Evolutionary conservation across 2,797 vertebrate genomes (phyloP), one percentile per base, ranked within the genome.

Genomic region (Myotis planiceps): DNA sequence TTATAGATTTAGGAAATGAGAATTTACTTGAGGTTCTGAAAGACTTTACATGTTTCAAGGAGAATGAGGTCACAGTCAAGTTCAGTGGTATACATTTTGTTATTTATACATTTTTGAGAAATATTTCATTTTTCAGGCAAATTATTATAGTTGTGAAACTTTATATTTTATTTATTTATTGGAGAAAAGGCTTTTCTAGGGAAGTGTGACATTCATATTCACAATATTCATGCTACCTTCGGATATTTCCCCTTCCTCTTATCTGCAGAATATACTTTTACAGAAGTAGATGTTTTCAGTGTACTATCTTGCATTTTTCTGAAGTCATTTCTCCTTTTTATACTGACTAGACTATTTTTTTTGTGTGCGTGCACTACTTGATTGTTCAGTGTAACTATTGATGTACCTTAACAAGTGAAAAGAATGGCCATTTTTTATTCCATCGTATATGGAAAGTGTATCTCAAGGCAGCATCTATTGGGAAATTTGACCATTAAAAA

Each of bases 81-180:
- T 93, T 49, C 21, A 29, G 9, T 78, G 27, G 16, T 90, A 12
- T 18, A 32, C 45, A 72, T 75, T 95, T 86, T 84, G 6, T 71
- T 66, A 32, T 39, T 80, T 75, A 47, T 8, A 6, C 39, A 32
- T 71, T 96, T 88, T 68, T 69, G 3, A 1, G 0, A 88, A 83
- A 16, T 29, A 55, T 3, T 88, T n/a, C 8, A 69, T 82, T 83
- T 86, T 95, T 66, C 58, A 92, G n/a, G 29, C n/a, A 69, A 82
- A 34, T 51, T 65, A n/a, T 79, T 78, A 19, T 55, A 68, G 47
- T 81, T 81, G 6, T 4, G 83, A 39, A 89, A 37, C 39, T 42
- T 90, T 32, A 5, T 32, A 5, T 81, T 72, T 89, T 81, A 39
- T 55, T 55, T 53, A 66, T 76, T 93, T 96, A 81, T 74, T 94